Evolutionary conservation across 1,140 invertebrate genomes (phyloP).

Genomic region (Dinoponera quadriceps): DNA sequence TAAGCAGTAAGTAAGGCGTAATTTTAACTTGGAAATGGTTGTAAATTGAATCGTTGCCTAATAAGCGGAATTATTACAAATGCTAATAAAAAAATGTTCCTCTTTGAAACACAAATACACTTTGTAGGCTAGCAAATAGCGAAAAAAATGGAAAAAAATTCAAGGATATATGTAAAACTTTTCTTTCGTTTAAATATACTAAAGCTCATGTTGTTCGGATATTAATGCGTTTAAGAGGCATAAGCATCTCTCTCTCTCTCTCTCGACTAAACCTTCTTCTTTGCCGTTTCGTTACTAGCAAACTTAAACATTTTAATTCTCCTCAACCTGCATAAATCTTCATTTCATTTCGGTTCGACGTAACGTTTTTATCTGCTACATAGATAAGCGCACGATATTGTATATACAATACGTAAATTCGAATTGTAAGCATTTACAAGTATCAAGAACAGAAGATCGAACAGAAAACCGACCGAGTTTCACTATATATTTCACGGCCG

Average conservation of each 20-base stretch:
- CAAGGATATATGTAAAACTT: too few relatives aligned
- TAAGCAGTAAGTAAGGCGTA: constrained; percentile 7
- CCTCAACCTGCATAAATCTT: neutral
- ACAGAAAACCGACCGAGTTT: neutral
- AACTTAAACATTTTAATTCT: neutral
- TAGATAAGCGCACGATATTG: neutral
- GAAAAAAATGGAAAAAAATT: too few relatives aligned
- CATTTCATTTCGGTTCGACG: neutral
- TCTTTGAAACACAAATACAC: too few relatives aligned
- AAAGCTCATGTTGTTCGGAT: too few relatives aligned
- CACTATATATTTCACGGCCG: neutral
- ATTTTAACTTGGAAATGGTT: constrained; percentile 17
- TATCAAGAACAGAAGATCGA: neutral
- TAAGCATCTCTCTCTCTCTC: too few relatives aligned
- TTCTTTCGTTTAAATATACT: too few relatives aligned
- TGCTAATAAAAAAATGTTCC: neutral
- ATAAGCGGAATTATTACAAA: constrained; percentile 11
- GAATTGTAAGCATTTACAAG: neutral
- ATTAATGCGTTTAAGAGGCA: too few relatives aligned
- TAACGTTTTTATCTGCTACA: neutral
- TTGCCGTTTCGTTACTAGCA: too few relatives aligned
- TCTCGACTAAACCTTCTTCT: too few relatives aligned
- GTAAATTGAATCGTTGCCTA: neutral
- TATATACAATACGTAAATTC: neutral
- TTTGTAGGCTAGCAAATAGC: too few relatives aligned